phyloP scores from a whole-genome alignment of 1,140 invertebrate genomes.

The Bombus waltoni region DNA sequence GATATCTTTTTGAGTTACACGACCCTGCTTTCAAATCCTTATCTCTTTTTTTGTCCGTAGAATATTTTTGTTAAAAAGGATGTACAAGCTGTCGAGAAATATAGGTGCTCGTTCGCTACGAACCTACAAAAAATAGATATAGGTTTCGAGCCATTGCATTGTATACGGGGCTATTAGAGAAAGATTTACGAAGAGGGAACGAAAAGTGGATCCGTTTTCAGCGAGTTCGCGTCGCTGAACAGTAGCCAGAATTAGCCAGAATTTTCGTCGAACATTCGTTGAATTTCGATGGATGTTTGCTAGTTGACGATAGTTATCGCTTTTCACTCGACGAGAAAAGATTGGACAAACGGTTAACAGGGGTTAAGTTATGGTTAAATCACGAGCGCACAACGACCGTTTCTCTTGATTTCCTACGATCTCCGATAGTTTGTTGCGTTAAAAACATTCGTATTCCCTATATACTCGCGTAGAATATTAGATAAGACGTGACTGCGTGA shows the following conservation, averaged over 20 bases:
- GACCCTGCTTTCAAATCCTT: too few species aligned
- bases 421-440: background rate
- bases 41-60: too few species aligned
- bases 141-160: background rate
- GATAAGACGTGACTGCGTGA: background rate
- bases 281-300: slow-evolving; percentile 42
- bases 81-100: too few species aligned
- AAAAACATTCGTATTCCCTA: background rate
- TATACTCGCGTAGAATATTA: background rate
- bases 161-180: background rate
- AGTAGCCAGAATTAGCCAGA: background rate
- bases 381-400: too few species aligned
- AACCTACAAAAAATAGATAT: too few species aligned
- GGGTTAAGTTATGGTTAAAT: background rate
- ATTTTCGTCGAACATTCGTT: slow-evolving; percentile 2
- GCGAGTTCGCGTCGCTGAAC: background rate
- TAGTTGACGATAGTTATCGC: slow-evolving; percentile 28
- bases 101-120: too few species aligned
- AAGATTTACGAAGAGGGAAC: background rate
- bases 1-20: too few species aligned
- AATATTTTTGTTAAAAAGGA: too few species aligned
- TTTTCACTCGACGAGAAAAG: slow-evolving; percentile 12
- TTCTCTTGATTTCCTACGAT: too few species aligned
- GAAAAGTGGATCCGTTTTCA: background rate
- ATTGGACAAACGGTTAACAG: background rate